Evolutionary conservation across 2,113 vertebrate species (phyloP).

Genomic region (Typhlomys cinereus): DNA sequence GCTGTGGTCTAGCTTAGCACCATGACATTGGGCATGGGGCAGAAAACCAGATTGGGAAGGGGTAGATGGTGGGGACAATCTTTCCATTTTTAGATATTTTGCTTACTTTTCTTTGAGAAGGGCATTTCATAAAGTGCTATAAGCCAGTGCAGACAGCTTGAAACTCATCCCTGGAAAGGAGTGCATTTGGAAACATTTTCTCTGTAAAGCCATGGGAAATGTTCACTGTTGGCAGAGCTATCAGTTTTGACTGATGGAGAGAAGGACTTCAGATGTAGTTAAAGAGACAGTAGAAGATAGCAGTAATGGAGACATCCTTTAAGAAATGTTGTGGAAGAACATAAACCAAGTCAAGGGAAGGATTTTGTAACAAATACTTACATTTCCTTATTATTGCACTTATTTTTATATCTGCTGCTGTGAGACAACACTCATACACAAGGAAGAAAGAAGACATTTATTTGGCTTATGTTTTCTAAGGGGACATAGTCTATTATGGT

Average conservation of each 20-base stretch:
- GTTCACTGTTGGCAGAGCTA: background rate
- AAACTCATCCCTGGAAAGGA: conserved; percentile 16
- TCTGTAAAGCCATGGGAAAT: background rate
- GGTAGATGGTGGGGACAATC: background rate
- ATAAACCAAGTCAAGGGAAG: background rate
- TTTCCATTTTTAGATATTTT: background rate
- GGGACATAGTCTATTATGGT: too few relatives aligned
- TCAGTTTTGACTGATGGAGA: conserved; percentile 13
- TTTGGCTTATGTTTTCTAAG: too few relatives aligned
- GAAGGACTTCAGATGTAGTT: conserved; percentile 9
- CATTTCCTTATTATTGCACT: too few relatives aligned
- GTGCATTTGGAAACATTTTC: conserved; percentile 14
- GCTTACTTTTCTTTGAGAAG: background rate
- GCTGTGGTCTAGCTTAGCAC: background rate
- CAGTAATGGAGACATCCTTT: background rate
- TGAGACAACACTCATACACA: too few relatives aligned
- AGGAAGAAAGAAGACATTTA: too few relatives aligned
- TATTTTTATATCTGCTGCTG: too few relatives aligned
- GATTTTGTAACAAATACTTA: conserved; percentile 19
- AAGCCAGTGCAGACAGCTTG: background rate
- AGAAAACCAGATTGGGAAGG: background rate
- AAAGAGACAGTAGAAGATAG: conserved; percentile 30
- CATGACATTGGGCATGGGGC: background rate
- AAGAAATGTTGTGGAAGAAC: background rate
- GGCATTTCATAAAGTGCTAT: background rate